Percentiles rank a stretch among this genome's conserved stretches.
Evolutionary conservation across 2,797 vertebrate genomes (phyloP).

Genomic region (Poecile montanus): DNA sequence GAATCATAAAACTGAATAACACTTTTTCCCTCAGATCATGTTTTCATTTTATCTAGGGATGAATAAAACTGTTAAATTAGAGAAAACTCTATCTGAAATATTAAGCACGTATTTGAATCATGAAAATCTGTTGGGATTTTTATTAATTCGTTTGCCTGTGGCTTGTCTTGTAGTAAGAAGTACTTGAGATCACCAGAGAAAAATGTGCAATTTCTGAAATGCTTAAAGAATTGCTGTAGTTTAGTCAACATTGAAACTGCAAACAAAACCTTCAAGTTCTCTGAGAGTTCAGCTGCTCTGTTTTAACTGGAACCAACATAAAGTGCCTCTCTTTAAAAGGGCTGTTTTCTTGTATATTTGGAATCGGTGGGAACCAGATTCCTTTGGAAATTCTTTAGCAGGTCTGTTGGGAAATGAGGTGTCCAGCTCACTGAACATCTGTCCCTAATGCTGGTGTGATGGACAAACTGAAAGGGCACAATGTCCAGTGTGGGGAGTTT

Average conservation of each 20-base stretch:
- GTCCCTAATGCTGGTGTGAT: background rate
- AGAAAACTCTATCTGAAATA: constrained; percentile 27
- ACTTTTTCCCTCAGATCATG: constrained; percentile 47
- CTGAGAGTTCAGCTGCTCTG: background rate
- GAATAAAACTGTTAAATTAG: constrained; percentile 55
- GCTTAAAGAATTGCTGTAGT: background rate
- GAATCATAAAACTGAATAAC: constrained; percentile 63
- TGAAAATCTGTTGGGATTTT: constrained; percentile 49
- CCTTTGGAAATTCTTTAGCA: background rate
- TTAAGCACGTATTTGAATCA: constrained; percentile 33
- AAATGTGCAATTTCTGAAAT: background rate
- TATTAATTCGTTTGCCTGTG: constrained; percentile 7
- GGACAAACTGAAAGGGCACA: background rate
- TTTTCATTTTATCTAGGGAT: constrained; percentile 64
- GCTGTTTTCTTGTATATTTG: constrained; percentile 8
- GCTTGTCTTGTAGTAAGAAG: background rate
- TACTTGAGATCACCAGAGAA: background rate
- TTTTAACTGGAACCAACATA: background rate
- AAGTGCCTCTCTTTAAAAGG: background rate
- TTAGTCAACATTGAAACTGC: background rate
- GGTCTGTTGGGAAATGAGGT: background rate
- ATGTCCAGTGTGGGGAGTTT: background rate
- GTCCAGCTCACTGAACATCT: background rate
- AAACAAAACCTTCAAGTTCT: background rate
- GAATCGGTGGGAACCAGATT: background rate